Base-by-base conservation (phyloP, 2,797 vertebrate species). In the Acropternis orthonyx region DNA sequence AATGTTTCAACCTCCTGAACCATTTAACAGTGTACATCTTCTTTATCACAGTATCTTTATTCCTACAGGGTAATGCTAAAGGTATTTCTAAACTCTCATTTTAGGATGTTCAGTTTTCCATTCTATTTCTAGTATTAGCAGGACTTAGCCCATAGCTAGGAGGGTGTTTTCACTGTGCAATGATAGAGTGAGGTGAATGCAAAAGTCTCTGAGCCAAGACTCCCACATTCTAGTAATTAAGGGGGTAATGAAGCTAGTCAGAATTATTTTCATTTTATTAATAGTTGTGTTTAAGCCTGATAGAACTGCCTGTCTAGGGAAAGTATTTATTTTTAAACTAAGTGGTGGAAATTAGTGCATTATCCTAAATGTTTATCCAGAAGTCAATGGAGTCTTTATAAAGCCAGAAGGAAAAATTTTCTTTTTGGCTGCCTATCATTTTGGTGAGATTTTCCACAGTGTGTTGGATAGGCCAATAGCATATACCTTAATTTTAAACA, bases 261-360 rank as follows among this genome's bases (percentile, higher is more conserved):
- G 61, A 81, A 87, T 71, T 75, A 76, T 72, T 93, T 92, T 76
- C n/a, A 61, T 86, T 59, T 63, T 89, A 93, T 93, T 77, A 89
- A 78, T 84, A 81, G 56, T 67, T 92, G 15, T 61, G 27, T 81
- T 92, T 92, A 78, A 83, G 46, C n/a, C 21, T 93, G 59, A 43
- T 48, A 48, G 74, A 78, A 79, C 36, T 81, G 52, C 37, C 58
- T 88, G 73, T 66, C 56, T 49, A 13, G 34, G 36, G 30, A 52
- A 96, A 94, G 20, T 55, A 63, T 71, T 88, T 92, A 24, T 91
- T 94, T 84, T 91, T 69, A 89, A 92, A 88, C 30, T 52, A 92
- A 89, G 48, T 76, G 63, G 55, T 82, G 30, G 28, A 81, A 91
- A 93, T 93, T 27, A 88, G 55, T 79, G 37, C 1, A 1, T 62